Percentiles rank a stretch among this genome's conserved stretches.
Conservation (phyloP, 2,797 vertebrate genomes). For the Melanotaenia boesemani region DNA sequence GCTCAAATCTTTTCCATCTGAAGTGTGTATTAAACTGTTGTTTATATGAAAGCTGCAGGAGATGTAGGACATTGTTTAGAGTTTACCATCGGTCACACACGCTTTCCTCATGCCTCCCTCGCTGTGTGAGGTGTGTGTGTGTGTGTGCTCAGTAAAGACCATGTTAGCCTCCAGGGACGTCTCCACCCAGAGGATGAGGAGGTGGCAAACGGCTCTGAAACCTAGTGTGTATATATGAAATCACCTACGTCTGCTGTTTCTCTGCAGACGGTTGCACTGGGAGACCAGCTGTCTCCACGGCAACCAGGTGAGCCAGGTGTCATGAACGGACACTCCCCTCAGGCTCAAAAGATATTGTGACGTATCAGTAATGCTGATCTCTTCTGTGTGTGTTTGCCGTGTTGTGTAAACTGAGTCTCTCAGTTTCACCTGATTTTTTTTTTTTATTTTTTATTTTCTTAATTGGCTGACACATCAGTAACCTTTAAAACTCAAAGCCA, state of each 20-base stretch:
- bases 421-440: too few species aligned
- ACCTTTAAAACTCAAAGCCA: too few species aligned
- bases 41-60: not conserved
- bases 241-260: conserved; percentile 21
- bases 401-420: not conserved
- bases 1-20: not conserved
- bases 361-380: not conserved
- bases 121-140: conserved; percentile 1
- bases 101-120: too few species aligned
- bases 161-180: conserved; percentile 15
- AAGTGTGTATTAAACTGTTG: not conserved
- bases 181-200: conserved; percentile 35
- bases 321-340: conserved; percentile 27
- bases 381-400: not conserved
- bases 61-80: too few species aligned
- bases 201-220: conserved; percentile 25
- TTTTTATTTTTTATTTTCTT: too few species aligned
- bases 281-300: conserved; percentile 45
- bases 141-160: conserved; percentile 47
- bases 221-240: conserved; percentile 3
- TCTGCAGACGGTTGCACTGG: conserved; percentile 23
- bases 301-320: conserved; percentile 67
- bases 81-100: too few species aligned
- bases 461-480: too few species aligned
- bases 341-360: not conserved